A percentile compares a stretch with the other conserved stretches of the same genome.
Evolutionary conservation across 1,140 invertebrate genomes (phyloP).

Genomic region (Anoplophora glabripennis): DNA sequence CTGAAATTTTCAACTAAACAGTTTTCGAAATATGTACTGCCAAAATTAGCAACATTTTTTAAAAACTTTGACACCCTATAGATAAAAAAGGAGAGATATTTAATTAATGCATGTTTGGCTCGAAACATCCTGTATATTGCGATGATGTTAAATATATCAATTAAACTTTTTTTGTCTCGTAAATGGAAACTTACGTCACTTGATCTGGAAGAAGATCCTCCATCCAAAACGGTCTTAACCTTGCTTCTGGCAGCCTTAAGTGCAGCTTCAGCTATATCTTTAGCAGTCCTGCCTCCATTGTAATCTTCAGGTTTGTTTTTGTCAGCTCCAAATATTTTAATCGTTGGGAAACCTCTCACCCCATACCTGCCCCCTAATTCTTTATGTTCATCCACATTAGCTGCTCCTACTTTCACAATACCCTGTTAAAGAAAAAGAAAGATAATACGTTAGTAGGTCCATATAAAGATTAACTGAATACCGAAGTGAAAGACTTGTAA

Average conservation of each 20-base stretch:
- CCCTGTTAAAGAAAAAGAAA: slow-evolving; percentile 59
- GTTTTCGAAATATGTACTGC: too few species aligned
- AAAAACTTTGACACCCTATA: too few species aligned
- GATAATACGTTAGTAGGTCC: too few species aligned
- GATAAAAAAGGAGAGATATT: too few species aligned
- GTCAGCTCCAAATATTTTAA: slow-evolving; percentile 90
- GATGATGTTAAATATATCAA: too few species aligned
- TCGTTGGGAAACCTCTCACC: slow-evolving; percentile 91
- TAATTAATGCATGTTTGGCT: too few species aligned
- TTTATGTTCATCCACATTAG: slow-evolving; percentile 89
- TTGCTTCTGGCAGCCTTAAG: slow-evolving; percentile 69
- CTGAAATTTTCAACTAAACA: too few species aligned
- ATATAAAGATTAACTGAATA: too few species aligned
- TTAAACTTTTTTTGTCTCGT: too few species aligned
- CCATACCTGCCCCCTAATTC: slow-evolving; percentile 77
- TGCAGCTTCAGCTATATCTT: slow-evolving; percentile 81
- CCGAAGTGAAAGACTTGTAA: too few species aligned
- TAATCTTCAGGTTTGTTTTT: slow-evolving; percentile 88
- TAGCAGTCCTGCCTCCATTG: slow-evolving; percentile 81
- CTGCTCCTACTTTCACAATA: slow-evolving; percentile 88
- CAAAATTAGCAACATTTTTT: too few species aligned
- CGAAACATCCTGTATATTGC: too few species aligned
- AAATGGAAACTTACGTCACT: slow-evolving; percentile 22
- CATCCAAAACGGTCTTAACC: slow-evolving; percentile 65
- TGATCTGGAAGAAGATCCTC: slow-evolving; percentile 50